These are phyloP conservation scores for Anticlea derivata DNA, from an alignment of 2,888 invertebrate species.

Conservation along the genomic window DNA sequence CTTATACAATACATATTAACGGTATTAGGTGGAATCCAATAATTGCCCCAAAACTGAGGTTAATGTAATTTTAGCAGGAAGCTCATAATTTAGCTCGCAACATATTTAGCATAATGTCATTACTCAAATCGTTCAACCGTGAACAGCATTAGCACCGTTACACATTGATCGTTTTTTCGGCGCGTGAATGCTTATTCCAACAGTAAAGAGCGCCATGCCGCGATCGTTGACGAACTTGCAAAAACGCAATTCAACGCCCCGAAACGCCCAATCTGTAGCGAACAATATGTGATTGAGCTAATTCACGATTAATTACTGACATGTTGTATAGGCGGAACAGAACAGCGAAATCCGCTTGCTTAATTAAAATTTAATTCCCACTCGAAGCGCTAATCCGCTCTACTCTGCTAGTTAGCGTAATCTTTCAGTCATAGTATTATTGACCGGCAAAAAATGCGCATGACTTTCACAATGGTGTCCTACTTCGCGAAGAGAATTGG, in stretches of 20 bases:
- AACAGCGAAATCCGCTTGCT: neutral
- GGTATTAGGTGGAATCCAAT: neutral
- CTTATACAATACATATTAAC: neutral
- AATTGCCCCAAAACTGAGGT: neutral
- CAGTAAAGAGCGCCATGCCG: too few species aligned
- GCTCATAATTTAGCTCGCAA: neutral
- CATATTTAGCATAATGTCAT: constrained; percentile 1
- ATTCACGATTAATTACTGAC: neutral
- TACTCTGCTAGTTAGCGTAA: constrained; percentile 19
- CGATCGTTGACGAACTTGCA: too few species aligned
- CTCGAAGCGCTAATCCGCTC: constrained; percentile 12
- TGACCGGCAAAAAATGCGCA: constrained; percentile 35
- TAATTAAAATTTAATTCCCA: constrained; percentile 17
- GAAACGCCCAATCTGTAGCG: too few species aligned
- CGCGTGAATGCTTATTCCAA: too few species aligned
- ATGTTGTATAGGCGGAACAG: neutral
- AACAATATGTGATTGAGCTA: too few species aligned
- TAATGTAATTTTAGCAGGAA: neutral
- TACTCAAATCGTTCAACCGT: constrained; percentile 11
- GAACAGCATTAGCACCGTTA: too few species aligned
- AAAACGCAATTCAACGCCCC: too few species aligned
- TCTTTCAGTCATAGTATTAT: constrained; percentile 23
- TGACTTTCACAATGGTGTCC: constrained; percentile 46
- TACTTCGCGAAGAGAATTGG: constrained; percentile 53
- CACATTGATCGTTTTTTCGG: too few species aligned